phyloP scores from a whole-genome alignment of 2,797 vertebrate species.

The Stomatorhinus walkeri region DNA sequence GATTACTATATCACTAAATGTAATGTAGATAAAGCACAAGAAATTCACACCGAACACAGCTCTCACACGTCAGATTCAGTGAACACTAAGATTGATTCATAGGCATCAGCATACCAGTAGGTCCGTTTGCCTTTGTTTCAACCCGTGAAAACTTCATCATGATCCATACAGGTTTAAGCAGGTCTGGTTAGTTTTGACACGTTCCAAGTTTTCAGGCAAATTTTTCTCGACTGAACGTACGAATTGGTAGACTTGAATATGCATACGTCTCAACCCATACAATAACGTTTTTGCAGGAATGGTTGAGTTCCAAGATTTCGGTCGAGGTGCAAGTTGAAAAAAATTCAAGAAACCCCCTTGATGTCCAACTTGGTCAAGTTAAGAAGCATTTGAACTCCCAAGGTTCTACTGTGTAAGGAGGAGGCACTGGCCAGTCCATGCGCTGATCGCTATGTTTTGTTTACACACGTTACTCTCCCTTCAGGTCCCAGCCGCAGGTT shows the following conservation, averaged over 20 bases:
- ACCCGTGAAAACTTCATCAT: neutral
- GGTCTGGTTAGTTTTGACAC: neutral
- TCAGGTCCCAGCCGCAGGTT: slow-evolving; percentile 87
- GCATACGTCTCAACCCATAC: neutral
- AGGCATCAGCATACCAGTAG: neutral
- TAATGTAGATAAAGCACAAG: neutral
- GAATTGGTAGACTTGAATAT: neutral
- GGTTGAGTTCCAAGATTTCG: neutral
- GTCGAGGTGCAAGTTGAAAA: neutral
- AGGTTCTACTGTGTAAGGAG: neutral
- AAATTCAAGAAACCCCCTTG: neutral
- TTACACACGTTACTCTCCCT: neutral
- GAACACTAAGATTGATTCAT: neutral
- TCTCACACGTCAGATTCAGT: neutral
- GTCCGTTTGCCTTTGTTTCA: neutral
- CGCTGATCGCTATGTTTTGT: neutral
- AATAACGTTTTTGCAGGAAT: neutral
- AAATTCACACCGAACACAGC: neutral
- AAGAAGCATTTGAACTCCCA: neutral
- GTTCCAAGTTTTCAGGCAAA: neutral
- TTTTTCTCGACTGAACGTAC: neutral
- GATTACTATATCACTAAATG: neutral
- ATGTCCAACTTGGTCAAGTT: neutral
- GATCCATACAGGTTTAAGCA: neutral
- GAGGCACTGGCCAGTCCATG: neutral